Evolutionary conservation across 2,888 invertebrate species (phyloP).

Genomic region (Scaeva pyrastri): DNA sequence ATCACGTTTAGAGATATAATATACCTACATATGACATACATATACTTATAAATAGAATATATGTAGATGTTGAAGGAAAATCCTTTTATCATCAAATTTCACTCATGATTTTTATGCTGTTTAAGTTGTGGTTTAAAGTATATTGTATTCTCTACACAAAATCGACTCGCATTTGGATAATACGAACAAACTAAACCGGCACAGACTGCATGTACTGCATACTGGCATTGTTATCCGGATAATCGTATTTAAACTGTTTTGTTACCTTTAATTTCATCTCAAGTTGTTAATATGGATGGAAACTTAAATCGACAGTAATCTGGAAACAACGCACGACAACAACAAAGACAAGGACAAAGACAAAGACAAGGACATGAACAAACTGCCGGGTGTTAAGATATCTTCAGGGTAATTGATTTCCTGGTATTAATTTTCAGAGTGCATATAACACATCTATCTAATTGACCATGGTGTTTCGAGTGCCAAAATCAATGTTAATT

Average conservation of each 20-base stretch:
- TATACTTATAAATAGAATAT: too few relatives aligned
- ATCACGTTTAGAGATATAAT: constrained; percentile 41
- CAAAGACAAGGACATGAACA: background rate
- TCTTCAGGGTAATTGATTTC: constrained; percentile 38
- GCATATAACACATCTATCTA: constrained; percentile 25
- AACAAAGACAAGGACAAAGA: too few relatives aligned
- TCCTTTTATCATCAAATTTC: constrained; percentile 40
- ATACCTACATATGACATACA: too few relatives aligned
- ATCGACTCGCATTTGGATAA: background rate
- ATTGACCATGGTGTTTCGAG: constrained; percentile 5
- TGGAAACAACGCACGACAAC: too few relatives aligned
- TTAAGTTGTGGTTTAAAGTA: constrained; percentile 31
- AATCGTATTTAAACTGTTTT: constrained; percentile 3
- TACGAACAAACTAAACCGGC: too few relatives aligned
- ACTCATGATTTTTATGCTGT: constrained; percentile 26
- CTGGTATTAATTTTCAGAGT: constrained; percentile 40
- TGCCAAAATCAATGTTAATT: constrained; percentile 40
- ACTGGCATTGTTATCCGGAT: background rate
- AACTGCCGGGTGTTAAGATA: constrained; percentile 7
- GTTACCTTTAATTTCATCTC: constrained; percentile 17
- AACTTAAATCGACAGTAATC: background rate
- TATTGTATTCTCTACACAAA: background rate
- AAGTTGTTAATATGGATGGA: background rate
- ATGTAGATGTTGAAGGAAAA: constrained; percentile 8
- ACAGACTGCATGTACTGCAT: background rate